Conservation (phyloP, 2,888 invertebrate species). For the Drosophila anceps region DNA sequence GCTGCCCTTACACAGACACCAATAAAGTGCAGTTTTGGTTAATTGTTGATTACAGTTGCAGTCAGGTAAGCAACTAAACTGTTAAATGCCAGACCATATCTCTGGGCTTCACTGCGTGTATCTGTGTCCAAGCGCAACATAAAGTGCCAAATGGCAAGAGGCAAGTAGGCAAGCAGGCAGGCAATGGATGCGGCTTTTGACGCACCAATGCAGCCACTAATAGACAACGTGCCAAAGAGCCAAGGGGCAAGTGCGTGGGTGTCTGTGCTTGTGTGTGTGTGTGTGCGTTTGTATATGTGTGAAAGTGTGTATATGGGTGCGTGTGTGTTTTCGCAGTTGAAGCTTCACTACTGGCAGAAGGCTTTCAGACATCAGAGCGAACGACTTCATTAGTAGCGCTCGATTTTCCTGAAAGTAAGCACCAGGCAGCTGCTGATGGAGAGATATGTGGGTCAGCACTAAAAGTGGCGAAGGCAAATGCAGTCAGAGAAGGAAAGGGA, state of each 20-base stretch:
- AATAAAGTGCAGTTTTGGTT: constrained; percentile 4
- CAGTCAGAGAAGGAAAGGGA: neutral
- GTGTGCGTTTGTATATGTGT: neutral
- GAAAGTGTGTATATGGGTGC: neutral
- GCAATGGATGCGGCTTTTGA: constrained; percentile 28
- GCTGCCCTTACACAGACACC: neutral
- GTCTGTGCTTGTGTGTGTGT: too few relatives aligned
- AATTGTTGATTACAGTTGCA: constrained; percentile 16
- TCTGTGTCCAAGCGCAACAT: constrained; percentile 6
- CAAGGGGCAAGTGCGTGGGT: constrained; percentile 7
- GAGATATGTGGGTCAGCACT: constrained; percentile 30
- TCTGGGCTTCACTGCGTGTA: neutral
- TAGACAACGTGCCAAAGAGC: constrained; percentile 38
- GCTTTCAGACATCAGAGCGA: constrained; percentile 23
- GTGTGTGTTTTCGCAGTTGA: neutral
- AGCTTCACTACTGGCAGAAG: constrained; percentile 13
- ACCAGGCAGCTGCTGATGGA: neutral
- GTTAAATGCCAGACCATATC: neutral
- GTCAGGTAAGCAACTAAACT: constrained; percentile 5
- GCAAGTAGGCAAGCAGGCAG: neutral
- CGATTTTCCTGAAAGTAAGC: constrained; percentile 27
- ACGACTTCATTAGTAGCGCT: constrained; percentile 41
- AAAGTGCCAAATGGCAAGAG: constrained; percentile 5
- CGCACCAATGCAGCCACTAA: constrained; percentile 39
- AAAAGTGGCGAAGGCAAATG: constrained; percentile 4